Evolutionary conservation across 2,797 vertebrate species (phyloP).

Genomic region (Pempheris klunzingeri): DNA sequence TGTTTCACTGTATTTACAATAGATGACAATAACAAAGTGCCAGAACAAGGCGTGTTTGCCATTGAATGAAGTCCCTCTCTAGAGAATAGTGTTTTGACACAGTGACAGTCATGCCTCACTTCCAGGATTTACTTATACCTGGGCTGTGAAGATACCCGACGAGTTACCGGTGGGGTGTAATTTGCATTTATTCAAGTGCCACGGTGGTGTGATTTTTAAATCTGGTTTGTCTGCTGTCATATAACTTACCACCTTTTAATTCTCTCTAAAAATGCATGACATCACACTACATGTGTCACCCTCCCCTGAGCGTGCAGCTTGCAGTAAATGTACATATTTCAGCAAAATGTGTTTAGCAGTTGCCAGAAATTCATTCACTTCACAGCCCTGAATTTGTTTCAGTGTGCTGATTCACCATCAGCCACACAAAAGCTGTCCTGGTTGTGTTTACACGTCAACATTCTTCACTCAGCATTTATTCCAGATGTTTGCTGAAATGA

Average conservation of each 20-base stretch:
- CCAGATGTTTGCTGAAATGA: conserved; percentile 19
- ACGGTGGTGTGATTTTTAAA: conserved; percentile 52
- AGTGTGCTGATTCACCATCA: conserved; percentile 30
- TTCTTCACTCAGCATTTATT: conserved; percentile 21
- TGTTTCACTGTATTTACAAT: conserved; percentile 64
- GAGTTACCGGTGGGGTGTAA: conserved; percentile 51
- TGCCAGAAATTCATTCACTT: conserved; percentile 36
- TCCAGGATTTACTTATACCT: conserved; percentile 69
- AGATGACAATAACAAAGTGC: conserved; percentile 53
- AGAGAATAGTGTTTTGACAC: conserved; percentile 66
- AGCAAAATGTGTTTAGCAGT: conserved; percentile 35
- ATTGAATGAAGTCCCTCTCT: conserved; percentile 55
- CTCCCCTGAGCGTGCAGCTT: conserved; percentile 3
- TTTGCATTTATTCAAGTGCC: conserved; percentile 60
- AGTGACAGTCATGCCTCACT: conserved; percentile 67
- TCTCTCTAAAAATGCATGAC: conserved; percentile 27
- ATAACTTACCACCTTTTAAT: conserved; percentile 47
- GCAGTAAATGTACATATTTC: conserved; percentile 12
- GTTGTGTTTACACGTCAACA: conserved; percentile 18
- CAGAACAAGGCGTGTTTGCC: conserved; percentile 55
- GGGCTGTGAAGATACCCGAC: conserved; percentile 51
- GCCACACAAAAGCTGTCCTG: neutral
- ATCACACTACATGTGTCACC: conserved; percentile 34
- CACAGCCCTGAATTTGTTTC: conserved; percentile 25
- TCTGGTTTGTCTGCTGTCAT: conserved; percentile 47